Conservation (phyloP, 2,888 invertebrate species). For the Zootermopsis nevadensis region DNA sequence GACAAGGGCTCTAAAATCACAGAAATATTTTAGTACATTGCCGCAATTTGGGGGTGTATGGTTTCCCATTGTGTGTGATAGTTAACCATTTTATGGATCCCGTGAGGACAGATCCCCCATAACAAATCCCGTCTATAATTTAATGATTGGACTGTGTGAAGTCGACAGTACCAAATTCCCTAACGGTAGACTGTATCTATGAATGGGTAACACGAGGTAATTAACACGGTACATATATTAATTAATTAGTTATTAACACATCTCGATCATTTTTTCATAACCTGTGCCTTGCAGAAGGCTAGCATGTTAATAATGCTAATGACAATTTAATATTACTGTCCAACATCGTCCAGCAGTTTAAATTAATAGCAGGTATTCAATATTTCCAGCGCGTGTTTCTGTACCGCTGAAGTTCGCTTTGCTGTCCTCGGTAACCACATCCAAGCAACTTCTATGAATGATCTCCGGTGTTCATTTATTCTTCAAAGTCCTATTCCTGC, state of each 20-base stretch:
- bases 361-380: not conserved
- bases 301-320: not conserved
- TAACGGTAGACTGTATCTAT: not conserved
- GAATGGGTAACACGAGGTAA: conserved; percentile 9
- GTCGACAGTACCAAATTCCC: not conserved
- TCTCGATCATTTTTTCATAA: conserved; percentile 14
- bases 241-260: conserved; percentile 6
- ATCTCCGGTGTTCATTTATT: too few relatives aligned
- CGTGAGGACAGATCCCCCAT: not conserved
- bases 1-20: not conserved
- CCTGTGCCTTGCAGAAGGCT: not conserved
- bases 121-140: conserved; percentile 5
- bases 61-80: not conserved
- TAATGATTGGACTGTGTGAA: conserved; percentile 1
- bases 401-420: too few relatives aligned
- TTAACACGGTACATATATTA: conserved; percentile 1
- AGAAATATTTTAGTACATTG: not conserved
- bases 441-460: too few relatives aligned
- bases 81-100: not conserved
- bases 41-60: not conserved
- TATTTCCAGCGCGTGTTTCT: not conserved
- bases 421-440: too few relatives aligned
- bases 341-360: not conserved
- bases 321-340: conserved; percentile 14
- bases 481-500: too few relatives aligned